Percentiles rank a stretch among this genome's conserved stretches.
Conservation (phyloP, 2,113 vertebrate genomes). For the Pygoscelis adeliae region DNA sequence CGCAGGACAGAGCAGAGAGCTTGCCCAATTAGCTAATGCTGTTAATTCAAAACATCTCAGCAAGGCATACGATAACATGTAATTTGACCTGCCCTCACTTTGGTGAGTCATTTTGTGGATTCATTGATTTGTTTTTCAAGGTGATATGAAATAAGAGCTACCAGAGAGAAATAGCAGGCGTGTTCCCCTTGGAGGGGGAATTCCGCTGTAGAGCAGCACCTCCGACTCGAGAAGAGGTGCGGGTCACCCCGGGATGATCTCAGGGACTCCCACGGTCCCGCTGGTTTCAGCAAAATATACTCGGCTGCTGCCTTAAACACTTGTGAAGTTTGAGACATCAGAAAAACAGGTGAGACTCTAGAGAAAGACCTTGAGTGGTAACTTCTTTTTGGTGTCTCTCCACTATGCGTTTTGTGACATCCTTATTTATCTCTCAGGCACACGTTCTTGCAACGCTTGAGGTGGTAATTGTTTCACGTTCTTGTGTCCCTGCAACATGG, state of each 20-base stretch:
- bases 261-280: neutral
- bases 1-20: neutral
- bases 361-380: neutral
- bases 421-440: neutral
- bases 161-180: rapidly evolving
- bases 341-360: rapidly evolving
- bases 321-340: neutral
- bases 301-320: neutral
- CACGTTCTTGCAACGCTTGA: rapidly evolving
- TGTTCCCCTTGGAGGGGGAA: neutral
- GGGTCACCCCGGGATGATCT: neutral
- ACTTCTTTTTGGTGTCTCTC: neutral
- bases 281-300: neutral
- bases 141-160: neutral
- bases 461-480: rapidly evolving
- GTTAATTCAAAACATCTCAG: constrained; percentile 4
- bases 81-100: neutral
- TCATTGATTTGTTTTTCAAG: neutral
- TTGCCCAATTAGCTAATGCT: constrained; percentile 15
- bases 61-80: neutral
- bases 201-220: neutral
- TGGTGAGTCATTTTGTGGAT: neutral
- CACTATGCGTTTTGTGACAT: rapidly evolving
- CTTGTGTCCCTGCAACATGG: rapidly evolving
- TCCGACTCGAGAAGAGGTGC: rapidly evolving